Conservation (phyloP, 2,113 vertebrate genomes). For the Brienomyrus longianalis region DNA sequence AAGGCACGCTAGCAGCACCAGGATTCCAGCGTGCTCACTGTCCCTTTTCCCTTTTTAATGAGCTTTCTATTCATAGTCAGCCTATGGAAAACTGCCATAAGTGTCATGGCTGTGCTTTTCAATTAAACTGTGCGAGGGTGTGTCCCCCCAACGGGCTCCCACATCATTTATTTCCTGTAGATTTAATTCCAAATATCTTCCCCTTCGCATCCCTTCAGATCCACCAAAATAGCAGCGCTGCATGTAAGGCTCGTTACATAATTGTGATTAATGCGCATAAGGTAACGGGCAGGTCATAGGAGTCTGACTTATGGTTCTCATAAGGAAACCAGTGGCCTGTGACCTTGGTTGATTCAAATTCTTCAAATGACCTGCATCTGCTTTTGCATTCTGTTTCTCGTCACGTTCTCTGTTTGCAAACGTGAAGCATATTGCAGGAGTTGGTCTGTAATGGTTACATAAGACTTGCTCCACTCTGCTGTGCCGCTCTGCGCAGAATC, state of each 20-base stretch:
- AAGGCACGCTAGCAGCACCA: background rate
- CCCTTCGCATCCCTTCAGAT: background rate
- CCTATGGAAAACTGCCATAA: background rate
- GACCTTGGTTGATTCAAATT: background rate
- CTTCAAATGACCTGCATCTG: background rate
- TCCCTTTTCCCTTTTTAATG: slow-evolving; percentile 6
- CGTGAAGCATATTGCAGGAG: background rate
- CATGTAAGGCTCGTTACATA: slow-evolving; percentile 15
- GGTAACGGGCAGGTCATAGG: slow-evolving; percentile 4
- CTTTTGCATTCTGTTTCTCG: background rate
- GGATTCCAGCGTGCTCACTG: background rate
- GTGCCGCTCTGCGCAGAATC: background rate
- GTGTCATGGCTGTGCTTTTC: slow-evolving; percentile 3
- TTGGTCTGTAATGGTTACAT: background rate
- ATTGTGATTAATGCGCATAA: background rate
- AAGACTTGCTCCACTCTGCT: background rate
- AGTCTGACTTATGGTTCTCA: background rate
- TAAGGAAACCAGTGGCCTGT: background rate
- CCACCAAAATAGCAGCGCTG: background rate
- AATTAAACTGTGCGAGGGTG: background rate
- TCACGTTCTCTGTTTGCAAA: background rate
- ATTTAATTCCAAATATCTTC: slow-evolving; percentile 9
- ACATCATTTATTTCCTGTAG: slow-evolving; percentile 11
- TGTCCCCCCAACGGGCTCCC: background rate
- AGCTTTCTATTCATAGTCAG: slow-evolving; percentile 14